Evolutionary conservation across 2,797 vertebrate genomes (phyloP).

Genomic region (Melanotaenia trifasciata): DNA sequence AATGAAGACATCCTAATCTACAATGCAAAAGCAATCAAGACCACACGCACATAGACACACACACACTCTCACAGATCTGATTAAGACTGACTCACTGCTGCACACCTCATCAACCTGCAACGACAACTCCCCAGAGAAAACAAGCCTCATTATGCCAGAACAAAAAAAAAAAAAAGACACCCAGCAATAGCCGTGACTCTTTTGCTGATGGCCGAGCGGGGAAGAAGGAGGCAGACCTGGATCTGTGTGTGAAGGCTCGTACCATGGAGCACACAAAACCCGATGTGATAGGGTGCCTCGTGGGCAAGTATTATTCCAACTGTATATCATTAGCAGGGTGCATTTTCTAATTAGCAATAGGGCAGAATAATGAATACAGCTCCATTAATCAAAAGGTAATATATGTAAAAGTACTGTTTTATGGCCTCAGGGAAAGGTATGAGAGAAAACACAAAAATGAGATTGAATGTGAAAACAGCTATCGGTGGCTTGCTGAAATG

Average conservation of each 20-base stretch:
- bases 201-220: constrained; percentile 74
- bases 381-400: constrained; percentile 91
- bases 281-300: constrained; percentile 81
- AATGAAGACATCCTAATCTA: constrained; percentile 45
- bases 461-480: constrained; percentile 75
- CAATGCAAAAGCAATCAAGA: constrained; percentile 48
- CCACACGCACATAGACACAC: constrained; percentile 32
- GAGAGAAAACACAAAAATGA: constrained; percentile 81
- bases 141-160: constrained; percentile 76
- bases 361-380: constrained; percentile 90
- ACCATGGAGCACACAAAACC: constrained; percentile 64
- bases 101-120: constrained; percentile 75
- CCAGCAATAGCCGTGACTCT: constrained; percentile 71
- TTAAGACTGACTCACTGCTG: constrained; percentile 75
- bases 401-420: constrained; percentile 89
- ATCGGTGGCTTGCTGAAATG: constrained; percentile 62
- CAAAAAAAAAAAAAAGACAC: constrained; percentile 73
- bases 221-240: constrained; percentile 56
- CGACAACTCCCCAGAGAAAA: constrained; percentile 73
- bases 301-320: constrained; percentile 88
- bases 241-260: constrained; percentile 54
- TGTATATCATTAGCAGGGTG: constrained; percentile 87
- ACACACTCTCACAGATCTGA: constrained; percentile 53
- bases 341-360: constrained; percentile 88
- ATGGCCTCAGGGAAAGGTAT: constrained; percentile 83